Conservation (phyloP, 2,113 vertebrate species). For the Garra rufa region DNA sequence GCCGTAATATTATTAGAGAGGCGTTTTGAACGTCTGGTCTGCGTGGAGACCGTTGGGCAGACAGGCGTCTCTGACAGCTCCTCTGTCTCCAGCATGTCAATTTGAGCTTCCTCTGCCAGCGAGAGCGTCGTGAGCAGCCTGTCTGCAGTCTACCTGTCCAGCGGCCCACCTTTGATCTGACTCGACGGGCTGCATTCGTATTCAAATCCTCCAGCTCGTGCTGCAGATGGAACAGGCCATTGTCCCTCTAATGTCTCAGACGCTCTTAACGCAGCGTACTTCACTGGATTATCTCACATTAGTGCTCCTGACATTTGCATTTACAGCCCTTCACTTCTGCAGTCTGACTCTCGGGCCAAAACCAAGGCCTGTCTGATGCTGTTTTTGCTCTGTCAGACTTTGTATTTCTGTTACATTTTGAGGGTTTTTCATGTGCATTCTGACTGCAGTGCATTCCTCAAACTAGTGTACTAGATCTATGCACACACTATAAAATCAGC, state of each 20-base stretch:
- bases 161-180: conserved; percentile 72
- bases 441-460: too few relatives aligned
- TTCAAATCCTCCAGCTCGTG: conserved; percentile 57
- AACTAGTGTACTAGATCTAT: too few relatives aligned
- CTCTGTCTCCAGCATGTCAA: conserved; percentile 72
- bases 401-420: too few relatives aligned
- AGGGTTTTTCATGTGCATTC: too few relatives aligned
- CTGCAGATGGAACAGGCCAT: background rate
- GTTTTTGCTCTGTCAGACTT: too few relatives aligned
- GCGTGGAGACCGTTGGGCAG: conserved; percentile 56
- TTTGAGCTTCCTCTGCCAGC: conserved; percentile 64
- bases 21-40: background rate
- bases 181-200: conserved; percentile 54
- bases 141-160: conserved; percentile 57
- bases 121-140: conserved; percentile 55
- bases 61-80: conserved; percentile 69
- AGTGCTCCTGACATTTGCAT: conserved; percentile 42
- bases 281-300: conserved; percentile 53
- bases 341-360: background rate
- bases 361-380: background rate
- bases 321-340: conserved; percentile 35
- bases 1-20: too few relatives aligned
- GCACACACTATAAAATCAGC: background rate
- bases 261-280: conserved; percentile 4
- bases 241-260: conserved; percentile 29